Percentiles rank a stretch among this genome's conserved stretches.
Evolutionary conservation across 2,888 invertebrate genomes (phyloP).

Genomic region (Mechanitis mazaeus): DNA sequence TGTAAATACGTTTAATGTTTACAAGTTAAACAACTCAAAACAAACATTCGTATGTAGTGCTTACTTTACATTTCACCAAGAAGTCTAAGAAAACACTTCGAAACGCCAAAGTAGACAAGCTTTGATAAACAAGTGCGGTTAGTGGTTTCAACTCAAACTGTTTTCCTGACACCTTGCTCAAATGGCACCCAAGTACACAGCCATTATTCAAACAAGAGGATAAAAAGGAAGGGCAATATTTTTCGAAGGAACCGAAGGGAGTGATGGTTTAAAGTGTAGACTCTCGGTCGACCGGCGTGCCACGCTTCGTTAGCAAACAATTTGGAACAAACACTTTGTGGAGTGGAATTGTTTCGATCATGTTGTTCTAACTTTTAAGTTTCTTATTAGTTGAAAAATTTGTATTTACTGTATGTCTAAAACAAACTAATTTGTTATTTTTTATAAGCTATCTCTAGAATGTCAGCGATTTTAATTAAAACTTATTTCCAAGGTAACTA

Average conservation of each 20-base stretch:
- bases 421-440: too few species aligned
- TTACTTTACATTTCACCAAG: slow-evolving; percentile 70
- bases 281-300: slow-evolving; percentile 58
- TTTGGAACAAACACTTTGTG: slow-evolving; percentile 43
- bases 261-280: slow-evolving; percentile 75
- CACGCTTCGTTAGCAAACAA: slow-evolving; percentile 74
- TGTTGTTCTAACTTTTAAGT: too few species aligned
- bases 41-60: slow-evolving; percentile 56
- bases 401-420: too few species aligned
- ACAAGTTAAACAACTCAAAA: slow-evolving; percentile 32
- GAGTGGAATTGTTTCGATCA: slow-evolving; percentile 35
- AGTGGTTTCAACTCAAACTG: slow-evolving; percentile 67
- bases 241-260: slow-evolving; percentile 69
- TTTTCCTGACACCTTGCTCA: slow-evolving; percentile 71
- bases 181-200: slow-evolving; percentile 69
- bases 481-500: neutral
- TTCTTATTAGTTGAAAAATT: too few species aligned
- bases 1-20: slow-evolving; percentile 35
- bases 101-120: slow-evolving; percentile 64
- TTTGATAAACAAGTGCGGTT: slow-evolving; percentile 71
- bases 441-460: too few species aligned
- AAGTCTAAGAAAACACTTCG: slow-evolving; percentile 67
- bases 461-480: neutral
- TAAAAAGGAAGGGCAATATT: slow-evolving; percentile 75
- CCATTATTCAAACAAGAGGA: slow-evolving; percentile 76